phyloP scores from a whole-genome alignment of 2,113 vertebrate species.

The Alouatta palliata region DNA sequence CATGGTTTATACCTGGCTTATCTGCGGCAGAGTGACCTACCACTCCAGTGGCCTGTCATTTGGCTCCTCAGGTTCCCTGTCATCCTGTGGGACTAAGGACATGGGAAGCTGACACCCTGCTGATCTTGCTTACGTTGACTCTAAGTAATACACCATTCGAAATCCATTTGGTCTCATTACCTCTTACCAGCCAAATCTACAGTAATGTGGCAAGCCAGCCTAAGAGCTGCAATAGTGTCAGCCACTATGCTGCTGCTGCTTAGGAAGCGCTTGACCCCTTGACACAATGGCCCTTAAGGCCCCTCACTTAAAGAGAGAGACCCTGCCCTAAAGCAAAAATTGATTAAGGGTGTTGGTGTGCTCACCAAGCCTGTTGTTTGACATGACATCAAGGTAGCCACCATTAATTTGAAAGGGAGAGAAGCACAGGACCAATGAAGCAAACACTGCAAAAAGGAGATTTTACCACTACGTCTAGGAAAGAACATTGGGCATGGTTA shows the following conservation, averaged over 20 bases:
- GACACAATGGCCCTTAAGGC: neutral
- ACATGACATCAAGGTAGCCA: neutral
- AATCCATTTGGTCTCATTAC: neutral
- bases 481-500: neutral
- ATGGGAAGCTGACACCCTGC: neutral
- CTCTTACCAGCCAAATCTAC: neutral
- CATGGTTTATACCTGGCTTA: neutral
- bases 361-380: neutral
- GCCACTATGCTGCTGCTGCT: no score
- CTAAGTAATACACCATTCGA: neutral
- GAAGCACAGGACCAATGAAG: neutral
- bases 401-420: conserved; percentile 24
- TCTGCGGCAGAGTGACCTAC: neutral
- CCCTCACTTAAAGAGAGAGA: neutral
- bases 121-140: neutral
- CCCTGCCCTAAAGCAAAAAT: neutral
- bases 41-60: neutral
- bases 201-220: neutral
- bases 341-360: neutral
- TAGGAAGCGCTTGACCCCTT: neutral
- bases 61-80: neutral
- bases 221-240: neutral
- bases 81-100: neutral
- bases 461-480: neutral
- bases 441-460: neutral